phyloP scores from a whole-genome alignment of 2,797 vertebrate genomes.

The Acanthurus tractus region DNA sequence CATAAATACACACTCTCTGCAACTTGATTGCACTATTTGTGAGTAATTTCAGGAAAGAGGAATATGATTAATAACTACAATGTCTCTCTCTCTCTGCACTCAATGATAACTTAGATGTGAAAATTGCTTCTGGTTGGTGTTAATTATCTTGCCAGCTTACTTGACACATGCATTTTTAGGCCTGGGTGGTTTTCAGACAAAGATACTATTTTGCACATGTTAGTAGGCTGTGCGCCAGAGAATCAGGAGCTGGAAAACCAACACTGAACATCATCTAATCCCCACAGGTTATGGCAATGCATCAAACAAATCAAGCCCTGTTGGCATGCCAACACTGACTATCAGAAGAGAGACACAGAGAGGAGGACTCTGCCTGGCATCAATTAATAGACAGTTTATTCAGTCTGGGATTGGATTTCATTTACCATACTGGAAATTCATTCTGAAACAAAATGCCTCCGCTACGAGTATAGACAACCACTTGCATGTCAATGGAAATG shows the following conservation, averaged over 20 bases:
- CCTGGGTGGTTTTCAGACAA: constrained; percentile 82
- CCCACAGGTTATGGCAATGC: constrained; percentile 81
- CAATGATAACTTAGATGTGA: constrained; percentile 83
- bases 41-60: constrained; percentile 80
- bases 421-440: constrained; percentile 70
- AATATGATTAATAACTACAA: constrained; percentile 82
- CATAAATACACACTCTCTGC: constrained; percentile 68
- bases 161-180: constrained; percentile 83
- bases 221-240: constrained; percentile 75
- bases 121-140: constrained; percentile 85
- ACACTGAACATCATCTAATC: constrained; percentile 76
- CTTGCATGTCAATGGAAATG: constrained; percentile 56
- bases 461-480: constrained; percentile 49
- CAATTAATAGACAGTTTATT: constrained; percentile 80
- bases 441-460: constrained; percentile 64
- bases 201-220: constrained; percentile 83
- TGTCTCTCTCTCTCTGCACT: constrained; percentile 74
- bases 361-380: constrained; percentile 73
- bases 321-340: constrained; percentile 67
- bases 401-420: constrained; percentile 67
- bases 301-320: constrained; percentile 81
- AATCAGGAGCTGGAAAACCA: constrained; percentile 69
- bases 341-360: constrained; percentile 70
- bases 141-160: constrained; percentile 86
- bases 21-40: constrained; percentile 77